Conservation (phyloP, 2,797 vertebrate species). For the Myotis vivesi region DNA sequence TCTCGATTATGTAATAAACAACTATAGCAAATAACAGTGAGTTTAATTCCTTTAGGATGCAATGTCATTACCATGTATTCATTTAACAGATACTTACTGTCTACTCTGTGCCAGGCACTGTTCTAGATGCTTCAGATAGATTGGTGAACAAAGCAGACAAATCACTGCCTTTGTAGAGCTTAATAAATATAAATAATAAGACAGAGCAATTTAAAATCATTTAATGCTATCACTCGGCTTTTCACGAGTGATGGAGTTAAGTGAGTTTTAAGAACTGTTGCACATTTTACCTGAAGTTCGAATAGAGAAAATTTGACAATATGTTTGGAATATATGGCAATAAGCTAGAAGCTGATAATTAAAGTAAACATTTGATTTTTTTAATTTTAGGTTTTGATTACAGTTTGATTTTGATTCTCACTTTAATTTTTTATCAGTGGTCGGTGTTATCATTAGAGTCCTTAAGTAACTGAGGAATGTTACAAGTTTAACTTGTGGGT, state of each 20-base stretch:
- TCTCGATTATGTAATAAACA: slow-evolving; percentile 13
- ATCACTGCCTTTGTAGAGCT: neutral
- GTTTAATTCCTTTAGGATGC: slow-evolving; percentile 26
- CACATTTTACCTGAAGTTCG: slow-evolving; percentile 37
- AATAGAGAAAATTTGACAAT: neutral
- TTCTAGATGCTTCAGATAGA: slow-evolving; percentile 11
- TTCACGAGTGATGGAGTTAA: neutral
- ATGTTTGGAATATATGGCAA: slow-evolving; percentile 19
- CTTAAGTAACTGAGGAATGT: neutral
- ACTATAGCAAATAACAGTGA: neutral
- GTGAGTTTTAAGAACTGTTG: neutral
- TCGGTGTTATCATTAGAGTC: neutral
- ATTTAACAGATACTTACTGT: slow-evolving; percentile 6
- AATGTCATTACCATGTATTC: neutral
- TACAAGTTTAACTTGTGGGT: neutral
- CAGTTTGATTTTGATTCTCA: neutral
- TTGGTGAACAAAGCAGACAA: neutral
- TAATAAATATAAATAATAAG: slow-evolving; percentile 43
- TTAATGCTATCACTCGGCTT: slow-evolving; percentile 8
- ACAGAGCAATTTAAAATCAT: slow-evolving; percentile 25
- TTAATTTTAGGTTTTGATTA: slow-evolving; percentile 9
- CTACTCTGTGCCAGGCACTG: neutral
- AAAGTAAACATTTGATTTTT: slow-evolving; percentile 30
- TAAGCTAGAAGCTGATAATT: slow-evolving; percentile 8
- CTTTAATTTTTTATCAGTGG: slow-evolving; percentile 1